Conservation (phyloP, 2,113 vertebrate genomes). For the Alouatta palliata region DNA sequence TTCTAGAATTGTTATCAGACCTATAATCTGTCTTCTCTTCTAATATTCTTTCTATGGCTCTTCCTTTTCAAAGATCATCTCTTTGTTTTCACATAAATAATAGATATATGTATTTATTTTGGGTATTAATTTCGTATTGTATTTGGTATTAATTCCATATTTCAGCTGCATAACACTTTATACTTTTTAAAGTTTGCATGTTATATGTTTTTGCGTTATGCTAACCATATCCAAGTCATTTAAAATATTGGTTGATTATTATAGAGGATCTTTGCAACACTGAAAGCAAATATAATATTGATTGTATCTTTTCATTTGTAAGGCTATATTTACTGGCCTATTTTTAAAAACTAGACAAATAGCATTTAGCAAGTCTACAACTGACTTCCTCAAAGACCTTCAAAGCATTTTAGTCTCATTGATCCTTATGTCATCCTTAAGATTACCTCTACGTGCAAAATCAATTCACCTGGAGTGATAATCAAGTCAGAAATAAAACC, state of each 20-base stretch:
- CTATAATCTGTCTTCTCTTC: not conserved
- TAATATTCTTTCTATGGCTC: not conserved
- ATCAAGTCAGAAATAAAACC: conserved; percentile 23
- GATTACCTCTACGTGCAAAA: not conserved
- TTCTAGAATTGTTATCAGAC: not conserved
- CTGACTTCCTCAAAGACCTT: not conserved
- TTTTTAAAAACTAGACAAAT: not conserved
- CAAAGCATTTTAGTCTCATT: conserved; percentile 22
- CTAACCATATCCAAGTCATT: not conserved
- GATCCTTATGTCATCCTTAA: not conserved
- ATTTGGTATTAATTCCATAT: not conserved
- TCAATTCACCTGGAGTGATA: conserved; percentile 34
- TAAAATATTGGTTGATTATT: not conserved
- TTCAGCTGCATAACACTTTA: not conserved
- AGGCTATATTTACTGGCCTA: not conserved
- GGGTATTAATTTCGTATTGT: not conserved
- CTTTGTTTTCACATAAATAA: not conserved
- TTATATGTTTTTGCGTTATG: not conserved
- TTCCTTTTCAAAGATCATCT: not conserved
- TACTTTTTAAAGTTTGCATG: not conserved
- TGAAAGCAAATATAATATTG: not conserved
- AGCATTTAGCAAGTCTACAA: not conserved
- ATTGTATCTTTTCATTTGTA: not conserved
- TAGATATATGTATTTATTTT: not conserved
- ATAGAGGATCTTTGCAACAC: not conserved